Percentiles rank a stretch among this genome's conserved stretches.
These are phyloP conservation scores for Lytechinus pictus DNA, from an alignment of 35 echinoderm and acorn worm genomes.

Conservation along the genomic window DNA sequence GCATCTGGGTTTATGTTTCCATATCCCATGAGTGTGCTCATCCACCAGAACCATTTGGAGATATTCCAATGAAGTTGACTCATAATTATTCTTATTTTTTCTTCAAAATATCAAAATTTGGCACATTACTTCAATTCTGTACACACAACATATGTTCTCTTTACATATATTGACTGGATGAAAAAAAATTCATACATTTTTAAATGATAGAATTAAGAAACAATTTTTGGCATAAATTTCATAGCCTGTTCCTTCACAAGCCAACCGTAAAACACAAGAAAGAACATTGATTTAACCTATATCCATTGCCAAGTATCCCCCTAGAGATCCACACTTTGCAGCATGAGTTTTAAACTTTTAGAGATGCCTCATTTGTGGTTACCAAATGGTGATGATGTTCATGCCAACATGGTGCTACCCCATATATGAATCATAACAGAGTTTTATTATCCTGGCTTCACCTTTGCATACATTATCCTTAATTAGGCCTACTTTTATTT, in stretches of 20 bases:
- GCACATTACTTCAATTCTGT: neutral
- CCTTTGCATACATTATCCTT: neutral
- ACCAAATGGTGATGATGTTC: constrained; percentile 8
- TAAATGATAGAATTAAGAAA: neutral
- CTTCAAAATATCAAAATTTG: neutral
- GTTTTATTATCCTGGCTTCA: neutral
- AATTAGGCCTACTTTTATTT: neutral
- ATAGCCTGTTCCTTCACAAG: neutral
- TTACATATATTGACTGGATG: neutral
- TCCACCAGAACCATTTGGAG: neutral
- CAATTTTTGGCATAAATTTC: neutral
- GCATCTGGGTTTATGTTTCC: too few species aligned
- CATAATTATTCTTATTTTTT: neutral
- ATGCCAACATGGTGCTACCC: neutral
- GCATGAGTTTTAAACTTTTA: neutral
- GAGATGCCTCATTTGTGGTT: neutral
- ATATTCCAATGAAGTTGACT: neutral
- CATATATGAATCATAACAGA: neutral
- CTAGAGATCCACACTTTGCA: neutral
- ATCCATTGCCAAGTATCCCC: neutral
- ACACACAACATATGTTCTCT: neutral
- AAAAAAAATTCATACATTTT: neutral
- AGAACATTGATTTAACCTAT: neutral
- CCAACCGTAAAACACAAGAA: neutral
- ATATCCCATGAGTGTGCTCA: too few species aligned